Percentiles rank a stretch among this genome's conserved stretches.
Evolutionary conservation across 1,140 invertebrate genomes (phyloP).

Genomic region (Heliconius eleuchia): DNA sequence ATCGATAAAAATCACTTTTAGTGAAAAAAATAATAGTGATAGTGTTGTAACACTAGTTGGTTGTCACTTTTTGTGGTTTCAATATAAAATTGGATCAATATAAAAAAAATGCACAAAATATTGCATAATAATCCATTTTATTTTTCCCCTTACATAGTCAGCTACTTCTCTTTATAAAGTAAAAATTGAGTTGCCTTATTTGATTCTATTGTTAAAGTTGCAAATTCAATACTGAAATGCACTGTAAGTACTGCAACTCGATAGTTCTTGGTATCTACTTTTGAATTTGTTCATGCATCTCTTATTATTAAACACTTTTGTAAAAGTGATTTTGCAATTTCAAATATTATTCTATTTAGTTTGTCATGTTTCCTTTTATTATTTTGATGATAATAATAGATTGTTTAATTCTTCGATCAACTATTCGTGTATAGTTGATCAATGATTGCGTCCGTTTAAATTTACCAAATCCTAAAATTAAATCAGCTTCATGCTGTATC

Average conservation of each 20-base stretch:
- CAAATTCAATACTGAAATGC: constrained; percentile 12
- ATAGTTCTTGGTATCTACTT: constrained; percentile 14
- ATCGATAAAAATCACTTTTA: too few relatives aligned
- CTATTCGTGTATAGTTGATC: too few relatives aligned
- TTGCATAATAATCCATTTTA: neutral
- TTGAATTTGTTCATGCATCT: constrained; percentile 1
- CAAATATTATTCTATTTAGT: neutral
- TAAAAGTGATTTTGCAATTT: neutral
- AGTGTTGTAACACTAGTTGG: neutral
- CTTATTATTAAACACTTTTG: neutral
- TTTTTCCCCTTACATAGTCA: neutral
- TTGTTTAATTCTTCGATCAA: neutral
- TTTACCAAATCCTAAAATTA: too few relatives aligned
- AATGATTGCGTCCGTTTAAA: too few relatives aligned
- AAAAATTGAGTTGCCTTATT: constrained; percentile 14
- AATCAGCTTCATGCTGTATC: too few relatives aligned
- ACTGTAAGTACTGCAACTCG: neutral
- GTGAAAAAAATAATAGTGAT: too few relatives aligned
- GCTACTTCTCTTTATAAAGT: constrained; percentile 3
- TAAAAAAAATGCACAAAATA: neutral
- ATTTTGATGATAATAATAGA: neutral
- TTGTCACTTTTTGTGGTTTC: neutral
- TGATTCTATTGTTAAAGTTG: constrained; percentile 14
- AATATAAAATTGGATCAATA: neutral
- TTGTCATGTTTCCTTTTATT: neutral